These are phyloP conservation scores for Acanthurus tractus DNA, from an alignment of 2,797 vertebrate species.

Conservation along the genomic window DNA sequence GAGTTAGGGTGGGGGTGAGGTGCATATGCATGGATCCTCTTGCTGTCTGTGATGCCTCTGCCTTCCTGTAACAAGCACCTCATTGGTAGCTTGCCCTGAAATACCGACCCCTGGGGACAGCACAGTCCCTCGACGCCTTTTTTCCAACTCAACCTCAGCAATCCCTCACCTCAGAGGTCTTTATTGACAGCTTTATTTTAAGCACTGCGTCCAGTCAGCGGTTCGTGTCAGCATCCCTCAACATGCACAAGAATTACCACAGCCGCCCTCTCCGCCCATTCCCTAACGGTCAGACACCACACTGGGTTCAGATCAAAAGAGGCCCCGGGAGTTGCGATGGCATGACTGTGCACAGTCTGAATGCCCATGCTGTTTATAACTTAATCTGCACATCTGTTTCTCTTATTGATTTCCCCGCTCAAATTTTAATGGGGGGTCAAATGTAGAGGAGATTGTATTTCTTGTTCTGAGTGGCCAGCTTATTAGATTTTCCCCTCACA, in stretches of 20 bases:
- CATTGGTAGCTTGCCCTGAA: slow-evolving; percentile 31
- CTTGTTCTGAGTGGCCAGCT: slow-evolving; percentile 49
- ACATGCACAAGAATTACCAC: slow-evolving; percentile 33
- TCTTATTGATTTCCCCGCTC: slow-evolving; percentile 58
- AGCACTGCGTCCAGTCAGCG: slow-evolving; percentile 46
- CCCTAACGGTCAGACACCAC: slow-evolving; percentile 26
- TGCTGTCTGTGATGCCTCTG: slow-evolving; percentile 61
- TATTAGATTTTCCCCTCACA: slow-evolving; percentile 61
- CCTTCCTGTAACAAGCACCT: slow-evolving; percentile 61
- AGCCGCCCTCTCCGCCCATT: neutral
- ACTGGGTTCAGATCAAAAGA: slow-evolving; percentile 48
- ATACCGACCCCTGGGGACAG: slow-evolving; percentile 17
- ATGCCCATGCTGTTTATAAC: slow-evolving; percentile 39
- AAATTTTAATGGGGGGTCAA: slow-evolving; percentile 55
- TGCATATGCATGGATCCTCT: slow-evolving; percentile 62
- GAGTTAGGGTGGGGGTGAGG: slow-evolving; percentile 54
- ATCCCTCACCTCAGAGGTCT: slow-evolving; percentile 54
- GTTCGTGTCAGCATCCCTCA: slow-evolving; percentile 46
- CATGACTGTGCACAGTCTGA: slow-evolving; percentile 33
- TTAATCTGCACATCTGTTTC: slow-evolving; percentile 61
- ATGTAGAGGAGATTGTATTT: slow-evolving; percentile 61
- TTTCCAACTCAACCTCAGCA: slow-evolving; percentile 33
- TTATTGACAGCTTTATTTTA: slow-evolving; percentile 65
- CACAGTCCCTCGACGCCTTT: slow-evolving; percentile 9
- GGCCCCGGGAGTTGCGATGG: slow-evolving; percentile 22